Evolutionary conservation across 2,888 invertebrate species (phyloP).

Genomic region (Volucella bombylans): DNA sequence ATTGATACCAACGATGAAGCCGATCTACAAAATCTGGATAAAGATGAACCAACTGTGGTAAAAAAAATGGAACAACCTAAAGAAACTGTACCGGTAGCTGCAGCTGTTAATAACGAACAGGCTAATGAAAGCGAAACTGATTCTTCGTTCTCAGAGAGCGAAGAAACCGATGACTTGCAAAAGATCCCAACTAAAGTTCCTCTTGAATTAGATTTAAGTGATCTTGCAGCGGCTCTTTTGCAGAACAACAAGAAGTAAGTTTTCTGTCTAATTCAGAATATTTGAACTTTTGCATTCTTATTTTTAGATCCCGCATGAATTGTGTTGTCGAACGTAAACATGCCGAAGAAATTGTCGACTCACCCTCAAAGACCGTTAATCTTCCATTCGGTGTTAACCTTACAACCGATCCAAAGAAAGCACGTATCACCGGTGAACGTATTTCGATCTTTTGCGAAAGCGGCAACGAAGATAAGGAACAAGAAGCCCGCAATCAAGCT

Average conservation of each 20-base stretch:
- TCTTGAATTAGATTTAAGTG: constrained; percentile 91
- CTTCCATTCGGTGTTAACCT: constrained; percentile 87
- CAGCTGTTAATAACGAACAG: constrained; percentile 47
- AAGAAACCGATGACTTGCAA: constrained; percentile 85
- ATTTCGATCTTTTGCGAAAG: constrained; percentile 95
- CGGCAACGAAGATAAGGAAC: constrained; percentile 83
- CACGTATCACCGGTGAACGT: constrained; percentile 91
- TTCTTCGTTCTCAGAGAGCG: constrained; percentile 85
- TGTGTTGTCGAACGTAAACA: constrained; percentile 94
- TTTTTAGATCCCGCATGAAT: constrained; percentile 90
- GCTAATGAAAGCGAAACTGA: constrained; percentile 78
- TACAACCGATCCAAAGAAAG: constrained; percentile 88
- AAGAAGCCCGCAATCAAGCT: constrained; percentile 70
- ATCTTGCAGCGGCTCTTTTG: constrained; percentile 89
- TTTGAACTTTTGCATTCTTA: background rate
- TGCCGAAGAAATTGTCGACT: constrained; percentile 91
- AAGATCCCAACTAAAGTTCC: constrained; percentile 87
- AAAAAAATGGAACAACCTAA: constrained; percentile 76
- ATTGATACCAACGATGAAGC: constrained; percentile 80
- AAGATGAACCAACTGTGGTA: constrained; percentile 77
- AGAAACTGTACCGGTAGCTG: constrained; percentile 73
- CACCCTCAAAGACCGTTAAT: constrained; percentile 86
- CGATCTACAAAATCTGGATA: constrained; percentile 80
- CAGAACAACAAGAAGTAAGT: constrained; percentile 87
- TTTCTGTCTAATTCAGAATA: background rate